Conservation (phyloP, 2,888 invertebrate species). For the Polietes domitor region DNA sequence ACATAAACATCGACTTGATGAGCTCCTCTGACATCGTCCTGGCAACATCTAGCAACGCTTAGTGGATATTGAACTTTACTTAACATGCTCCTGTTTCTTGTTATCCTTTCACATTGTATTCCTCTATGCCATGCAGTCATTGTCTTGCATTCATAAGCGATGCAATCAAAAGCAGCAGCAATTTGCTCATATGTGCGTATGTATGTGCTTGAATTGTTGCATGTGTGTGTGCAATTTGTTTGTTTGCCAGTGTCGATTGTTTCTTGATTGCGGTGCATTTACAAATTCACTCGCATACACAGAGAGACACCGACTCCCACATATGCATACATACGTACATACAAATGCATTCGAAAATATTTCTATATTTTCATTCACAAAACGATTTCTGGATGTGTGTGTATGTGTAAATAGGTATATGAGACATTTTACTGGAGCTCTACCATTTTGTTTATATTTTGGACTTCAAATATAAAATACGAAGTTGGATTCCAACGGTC, state of each 20-base stretch:
- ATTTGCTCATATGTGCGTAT: slow-evolving; percentile 32
- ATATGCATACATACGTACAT: not conserved
- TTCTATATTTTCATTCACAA: slow-evolving; percentile 49
- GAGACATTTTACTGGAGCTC: too few relatives aligned
- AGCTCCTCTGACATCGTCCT: slow-evolving; percentile 13
- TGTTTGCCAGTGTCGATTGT: slow-evolving; percentile 76
- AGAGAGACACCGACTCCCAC: not conserved
- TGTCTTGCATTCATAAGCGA: slow-evolving; percentile 62
- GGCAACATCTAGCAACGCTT: slow-evolving; percentile 36
- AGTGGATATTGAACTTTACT: slow-evolving; percentile 65
- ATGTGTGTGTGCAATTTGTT: slow-evolving; percentile 59
- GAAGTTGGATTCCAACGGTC: too few relatives aligned
- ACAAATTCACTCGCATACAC: slow-evolving; percentile 59
- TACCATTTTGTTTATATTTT: too few relatives aligned
- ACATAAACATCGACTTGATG: slow-evolving; percentile 28
- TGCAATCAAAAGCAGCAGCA: slow-evolving; percentile 63
- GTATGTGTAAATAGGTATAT: slow-evolving; percentile 21
- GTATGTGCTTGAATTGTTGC: slow-evolving; percentile 6
- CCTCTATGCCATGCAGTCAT: slow-evolving; percentile 35
- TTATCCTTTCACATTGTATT: slow-evolving; percentile 60
- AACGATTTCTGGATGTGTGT: slow-evolving; percentile 46
- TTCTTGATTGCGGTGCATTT: slow-evolving; percentile 74
- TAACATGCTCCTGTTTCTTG: slow-evolving; percentile 58
- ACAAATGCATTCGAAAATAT: not conserved
- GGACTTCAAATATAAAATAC: too few relatives aligned